Base-by-base conservation (phyloP, 2,113 vertebrate species). In the Phycodurus eques region DNA sequence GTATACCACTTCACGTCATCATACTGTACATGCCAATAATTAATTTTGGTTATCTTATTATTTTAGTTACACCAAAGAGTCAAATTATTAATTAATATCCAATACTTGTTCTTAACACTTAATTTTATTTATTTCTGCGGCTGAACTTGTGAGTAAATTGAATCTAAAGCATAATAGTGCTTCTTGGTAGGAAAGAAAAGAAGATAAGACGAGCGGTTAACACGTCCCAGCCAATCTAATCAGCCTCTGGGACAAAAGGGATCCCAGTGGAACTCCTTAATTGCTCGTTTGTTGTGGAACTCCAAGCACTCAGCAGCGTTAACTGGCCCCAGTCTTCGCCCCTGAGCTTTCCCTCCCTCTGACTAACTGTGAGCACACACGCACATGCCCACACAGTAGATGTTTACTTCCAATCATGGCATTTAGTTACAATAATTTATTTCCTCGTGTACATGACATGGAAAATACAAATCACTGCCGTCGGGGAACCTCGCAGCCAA, bases 211-310 rank as follows among this genome's bases (percentile, higher is more conserved):
- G 39, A 27, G 20, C 8, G 17, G 89, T 92, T 90, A 86, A 65
- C 84, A 91, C 83, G 71, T 90, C 91, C 90, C 83, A 89, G 89
- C 8, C 80, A 88, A 90, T 91, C 89, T 92, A 92, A 93, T 92
- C 92, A 88, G 88, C 71, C 57, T 87, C 84, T 84, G 82, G 80
- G 80, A 81, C 88, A 27, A 73, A 85, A 90, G 83, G 73, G 83
- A 86, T 78, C 74, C 84, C 68, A 74, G 76, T 87, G 73, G 73
- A 90, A 75, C 73, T 80, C 73, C 75, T 79, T 91, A 90, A 92
- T 89, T 88, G 75, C 78, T 87, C 72, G 79, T 91, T 88, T 87
- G 85, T 89, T 87, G 78, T 82, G 79, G 87, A 83, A 85, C 84
- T 87, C 74, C 72, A 77, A 76, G 73, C 83, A 84, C 87, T 88